These are phyloP conservation scores for Drosophila murphyi DNA, from an alignment of 1,140 invertebrate genomes.

Conservation along the genomic window DNA sequence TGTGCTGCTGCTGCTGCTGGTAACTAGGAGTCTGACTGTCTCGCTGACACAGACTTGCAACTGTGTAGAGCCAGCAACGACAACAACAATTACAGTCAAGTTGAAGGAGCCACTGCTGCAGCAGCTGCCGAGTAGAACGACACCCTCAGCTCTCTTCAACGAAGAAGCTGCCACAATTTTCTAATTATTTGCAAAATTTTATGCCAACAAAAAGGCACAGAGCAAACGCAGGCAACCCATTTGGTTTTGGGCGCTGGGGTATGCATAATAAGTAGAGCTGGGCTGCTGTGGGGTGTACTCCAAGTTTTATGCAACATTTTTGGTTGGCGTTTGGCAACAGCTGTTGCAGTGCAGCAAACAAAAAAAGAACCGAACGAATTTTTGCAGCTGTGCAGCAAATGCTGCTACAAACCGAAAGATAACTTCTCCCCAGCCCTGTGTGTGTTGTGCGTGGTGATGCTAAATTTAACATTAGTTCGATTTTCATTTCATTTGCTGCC, in stretches of 20 bases:
- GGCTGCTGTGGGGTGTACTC: slow-evolving; percentile 23
- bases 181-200: slow-evolving; percentile 83
- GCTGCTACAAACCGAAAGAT: too few relatives aligned
- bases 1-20: slow-evolving; percentile 10
- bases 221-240: slow-evolving; percentile 32
- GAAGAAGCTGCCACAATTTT: slow-evolving; percentile 78
- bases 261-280: not conserved
- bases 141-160: slow-evolving; percentile 24
- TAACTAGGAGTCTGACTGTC: slow-evolving; percentile 29
- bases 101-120: slow-evolving; percentile 37
- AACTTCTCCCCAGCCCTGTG: not conserved
- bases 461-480: slow-evolving; percentile 78
- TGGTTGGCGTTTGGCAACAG: slow-evolving; percentile 48
- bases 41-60: slow-evolving; percentile 54
- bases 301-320: slow-evolving; percentile 75
- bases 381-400: slow-evolving; percentile 59
- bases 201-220: slow-evolving; percentile 74
- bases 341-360: slow-evolving; percentile 57
- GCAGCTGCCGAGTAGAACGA: slow-evolving; percentile 47
- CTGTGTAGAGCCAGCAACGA: slow-evolving; percentile 21
- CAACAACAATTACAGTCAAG: slow-evolving; percentile 12
- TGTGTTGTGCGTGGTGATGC: slow-evolving; percentile 43
- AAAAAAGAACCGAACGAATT: slow-evolving; percentile 62
- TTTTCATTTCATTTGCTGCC: slow-evolving; percentile 78
- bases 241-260: slow-evolving; percentile 1